Conservation (phyloP, 1,140 invertebrate species). For the Microvelia longipes region DNA sequence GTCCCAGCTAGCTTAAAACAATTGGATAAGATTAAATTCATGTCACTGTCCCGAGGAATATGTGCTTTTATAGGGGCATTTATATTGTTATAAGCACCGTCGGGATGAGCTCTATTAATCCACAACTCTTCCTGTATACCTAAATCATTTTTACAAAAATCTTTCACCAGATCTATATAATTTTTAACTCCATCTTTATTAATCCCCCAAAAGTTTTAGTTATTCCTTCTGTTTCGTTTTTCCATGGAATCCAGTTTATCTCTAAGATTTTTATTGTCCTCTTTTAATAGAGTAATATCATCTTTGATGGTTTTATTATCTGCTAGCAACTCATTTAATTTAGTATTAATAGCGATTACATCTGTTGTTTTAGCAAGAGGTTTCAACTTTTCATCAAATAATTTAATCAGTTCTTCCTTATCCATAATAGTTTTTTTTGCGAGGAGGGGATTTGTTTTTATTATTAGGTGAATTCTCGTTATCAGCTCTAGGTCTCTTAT, state of each 20-base stretch:
- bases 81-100: not conserved
- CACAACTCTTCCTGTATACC: not conserved
- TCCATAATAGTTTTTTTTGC: too few relatives aligned
- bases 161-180: not conserved
- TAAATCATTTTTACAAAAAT: not conserved
- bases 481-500: too few relatives aligned
- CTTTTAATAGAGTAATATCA: not conserved
- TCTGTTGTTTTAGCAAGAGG: not conserved
- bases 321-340: not conserved
- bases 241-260: not conserved
- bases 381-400: not conserved
- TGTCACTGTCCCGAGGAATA: not conserved
- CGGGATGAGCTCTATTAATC: not conserved
- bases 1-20: not conserved
- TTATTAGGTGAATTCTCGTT: too few relatives aligned
- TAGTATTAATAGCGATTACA: not conserved
- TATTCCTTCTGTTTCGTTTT: not conserved
- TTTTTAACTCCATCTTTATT: not conserved
- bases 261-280: not conserved
- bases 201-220: not conserved
- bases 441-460: too few relatives aligned
- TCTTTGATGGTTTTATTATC: not conserved
- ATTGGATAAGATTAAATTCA: not conserved
- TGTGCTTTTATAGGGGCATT: not conserved
- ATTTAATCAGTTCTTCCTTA: too few relatives aligned